Base-by-base conservation (phyloP, 2,888 invertebrate genomes). In the Smittia aterrima region DNA sequence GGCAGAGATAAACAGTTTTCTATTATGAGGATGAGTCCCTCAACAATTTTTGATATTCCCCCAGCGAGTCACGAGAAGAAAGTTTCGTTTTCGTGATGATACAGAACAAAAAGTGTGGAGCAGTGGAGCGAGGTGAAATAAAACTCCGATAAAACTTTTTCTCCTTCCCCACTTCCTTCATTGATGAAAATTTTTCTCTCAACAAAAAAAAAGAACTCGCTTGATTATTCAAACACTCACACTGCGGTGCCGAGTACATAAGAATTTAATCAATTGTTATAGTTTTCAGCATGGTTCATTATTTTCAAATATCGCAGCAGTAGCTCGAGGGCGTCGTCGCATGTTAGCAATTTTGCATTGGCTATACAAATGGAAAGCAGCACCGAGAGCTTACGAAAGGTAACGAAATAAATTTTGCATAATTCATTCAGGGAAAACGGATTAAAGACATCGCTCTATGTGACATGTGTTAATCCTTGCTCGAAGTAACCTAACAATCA, bases 41-140 rank as follows among this genome's bases (percentile, higher is more conserved):
- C 27, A 27, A 27, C 64, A 64, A 64, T 64, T 64, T 64, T 64
- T 64, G 64, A 64, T 25, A 64, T 64, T 64, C 64, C 64, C 64
- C 11, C n/a, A 64, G 22, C 64, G 64, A 64, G n/a, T 27, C 25
- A 25, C 20, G 16, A 64, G 25, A 64, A 25, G 25, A 64, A 64
- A 64, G 27, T 64, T 58, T 58, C 22, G 47, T 13, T 58, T 9
- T 58, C 22, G 58, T 22, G 18, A 58, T 47, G 47, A 47, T 47
- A 47, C 16, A 32, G 47, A 47, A 47, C 2, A 47, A 47, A 11
- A 38, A 38, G 38, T 47, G 16, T 22, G 58, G n/a, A 64, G 22
- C 64, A 13, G 9, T 64, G 27, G 64, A 64, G 16, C 27, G 64
- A 13, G 20, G 25, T 20, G 64, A 64, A 27, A 64, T 27, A 64